Evolutionary conservation across 1,140 invertebrate species (phyloP), one percentile per base, ranked within the genome.

Genomic region (Berghia stephanieae): DNA sequence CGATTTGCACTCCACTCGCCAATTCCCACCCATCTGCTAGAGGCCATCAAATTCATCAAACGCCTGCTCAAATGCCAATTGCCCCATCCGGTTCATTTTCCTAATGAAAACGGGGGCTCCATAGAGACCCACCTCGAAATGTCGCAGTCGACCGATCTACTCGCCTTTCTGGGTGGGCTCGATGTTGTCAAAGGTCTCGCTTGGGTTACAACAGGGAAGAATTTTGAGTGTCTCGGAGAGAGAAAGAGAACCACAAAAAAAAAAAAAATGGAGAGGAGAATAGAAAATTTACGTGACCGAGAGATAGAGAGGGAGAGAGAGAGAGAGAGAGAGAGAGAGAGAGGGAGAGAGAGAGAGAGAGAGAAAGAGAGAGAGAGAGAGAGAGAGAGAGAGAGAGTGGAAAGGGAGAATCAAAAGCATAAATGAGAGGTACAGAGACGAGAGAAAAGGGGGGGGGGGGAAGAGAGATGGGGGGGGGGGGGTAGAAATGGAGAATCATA

Each of bases 281-380:
- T 31, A 34, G 36, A 60, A 43, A 34, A 38, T 24, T 2, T 24
- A 43, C 24, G 18, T 16, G 36, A 36, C 5, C n/a, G 38, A 38
- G 44, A 24, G 66, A 49, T 10, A 77, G 75, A 74, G 27, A 40
- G 72, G 60, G 72, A 60, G 52, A 60, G 72, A 74, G 72, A 68
- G 60, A 44, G 63, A 52, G 63, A 76, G 40, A 76, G 38, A 52
- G 74, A 68, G 57, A 67, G 43, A 72, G n/a, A 52, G 74, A 76
- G 43, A 67, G 57, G 68, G 63, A 68, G 43, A 76, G 60, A 81
- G 60, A 67, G 74, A 44, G 63, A 67, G 63, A 57, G 60, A 75
- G n/a, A 40, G 43, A 46, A n/a, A 40, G 72, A 38, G 46, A 34
- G 3, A 21, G 6, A 60, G 38, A 60, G 34, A 6, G 42, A 49